Evolutionary conservation across 2,113 vertebrate species (phyloP).

Genomic region (Cyprinodon brontotheroides): DNA sequence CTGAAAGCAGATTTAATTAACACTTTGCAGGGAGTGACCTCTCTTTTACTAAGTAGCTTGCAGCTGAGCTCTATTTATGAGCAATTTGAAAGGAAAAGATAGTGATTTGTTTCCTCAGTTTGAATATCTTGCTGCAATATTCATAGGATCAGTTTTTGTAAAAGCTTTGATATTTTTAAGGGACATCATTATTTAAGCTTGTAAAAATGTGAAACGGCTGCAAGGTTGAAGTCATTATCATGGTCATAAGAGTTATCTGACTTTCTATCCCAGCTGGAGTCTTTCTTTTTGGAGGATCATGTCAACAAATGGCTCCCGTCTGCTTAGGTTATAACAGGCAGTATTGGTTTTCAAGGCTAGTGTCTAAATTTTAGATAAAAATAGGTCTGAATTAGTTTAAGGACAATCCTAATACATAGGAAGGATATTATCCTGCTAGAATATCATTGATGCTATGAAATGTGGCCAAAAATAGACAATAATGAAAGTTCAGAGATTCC

Average conservation of each 20-base stretch:
- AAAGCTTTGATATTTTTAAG: not conserved
- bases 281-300: not conserved
- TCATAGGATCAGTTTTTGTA: not conserved
- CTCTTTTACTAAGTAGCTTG: not conserved
- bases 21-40: not conserved
- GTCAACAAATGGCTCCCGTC: not conserved
- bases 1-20: conserved; percentile 5
- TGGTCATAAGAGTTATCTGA: not conserved
- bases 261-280: too few relatives aligned
- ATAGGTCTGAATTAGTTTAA: not conserved
- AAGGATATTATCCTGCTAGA: not conserved
- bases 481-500: too few relatives aligned
- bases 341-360: not conserved
- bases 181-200: not conserved
- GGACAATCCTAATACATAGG: not conserved
- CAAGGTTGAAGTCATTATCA: not conserved
- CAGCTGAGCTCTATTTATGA: not conserved
- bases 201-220: not conserved
- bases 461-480: not conserved
- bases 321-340: not conserved
- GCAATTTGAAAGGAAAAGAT: not conserved
- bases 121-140: not conserved
- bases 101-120: not conserved
- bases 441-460: not conserved
- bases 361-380: not conserved